Conservation (phyloP, 2,113 vertebrate species). For the Tragulus kanchil region DNA sequence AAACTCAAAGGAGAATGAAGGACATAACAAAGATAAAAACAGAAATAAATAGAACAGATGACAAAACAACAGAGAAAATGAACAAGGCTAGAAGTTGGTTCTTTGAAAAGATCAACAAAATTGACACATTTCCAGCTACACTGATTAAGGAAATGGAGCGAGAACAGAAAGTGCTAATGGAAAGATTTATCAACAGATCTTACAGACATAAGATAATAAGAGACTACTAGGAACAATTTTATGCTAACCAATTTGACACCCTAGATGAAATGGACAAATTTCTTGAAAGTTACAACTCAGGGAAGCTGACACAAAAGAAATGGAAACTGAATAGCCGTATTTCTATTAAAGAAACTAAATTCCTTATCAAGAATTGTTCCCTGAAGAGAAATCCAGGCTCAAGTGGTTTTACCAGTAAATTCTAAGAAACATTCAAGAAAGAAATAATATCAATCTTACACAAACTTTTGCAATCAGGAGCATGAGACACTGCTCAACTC, state of each 20-base stretch:
- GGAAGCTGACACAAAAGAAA: slow-evolving; percentile 17
- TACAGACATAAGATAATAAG: not conserved
- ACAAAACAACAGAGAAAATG: not conserved
- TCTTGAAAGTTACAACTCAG: slow-evolving; percentile 14
- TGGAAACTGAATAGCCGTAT: not conserved
- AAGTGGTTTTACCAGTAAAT: slow-evolving; percentile 7
- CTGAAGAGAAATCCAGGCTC: not conserved
- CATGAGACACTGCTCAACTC: not conserved
- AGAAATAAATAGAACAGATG: not conserved
- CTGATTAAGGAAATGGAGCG: not conserved
- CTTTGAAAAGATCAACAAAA: not conserved
- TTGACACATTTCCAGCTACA: not conserved
- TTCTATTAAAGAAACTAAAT: slow-evolving; percentile 19
- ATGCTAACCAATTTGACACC: not conserved
- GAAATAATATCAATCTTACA: not conserved
- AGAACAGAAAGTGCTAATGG: not conserved
- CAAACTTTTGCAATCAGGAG: not conserved
- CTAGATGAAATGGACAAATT: not conserved
- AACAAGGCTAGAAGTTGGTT: not conserved
- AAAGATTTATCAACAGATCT: not conserved
- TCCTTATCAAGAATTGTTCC: not conserved
- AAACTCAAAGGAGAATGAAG: not conserved
- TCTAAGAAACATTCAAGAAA: slow-evolving; percentile 4
- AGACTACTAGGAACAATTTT: slow-evolving; percentile 22
- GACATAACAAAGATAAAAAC: not conserved